These are phyloP conservation scores for Lasioglossum calceatum DNA, from an alignment of 2,888 invertebrate genomes.

Conservation along the genomic window DNA sequence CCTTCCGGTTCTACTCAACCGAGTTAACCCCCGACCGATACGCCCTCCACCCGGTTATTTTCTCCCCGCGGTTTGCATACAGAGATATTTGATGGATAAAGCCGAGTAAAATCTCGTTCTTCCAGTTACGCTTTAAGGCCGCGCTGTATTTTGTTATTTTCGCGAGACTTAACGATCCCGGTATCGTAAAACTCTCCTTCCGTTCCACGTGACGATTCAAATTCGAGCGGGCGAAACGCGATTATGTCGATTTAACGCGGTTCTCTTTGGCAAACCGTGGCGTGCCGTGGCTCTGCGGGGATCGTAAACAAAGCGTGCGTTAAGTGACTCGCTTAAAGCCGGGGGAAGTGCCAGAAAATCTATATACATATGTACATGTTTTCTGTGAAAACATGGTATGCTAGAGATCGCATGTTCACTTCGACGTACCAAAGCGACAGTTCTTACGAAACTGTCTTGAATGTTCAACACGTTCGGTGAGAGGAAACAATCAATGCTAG, in stretches of 20 bases:
- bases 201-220: constrained; percentile 17
- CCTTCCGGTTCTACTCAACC: constrained; percentile 31
- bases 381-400: neutral
- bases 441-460: neutral
- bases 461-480: too few species aligned
- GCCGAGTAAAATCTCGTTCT: constrained; percentile 13
- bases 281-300: neutral
- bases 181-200: constrained; percentile 41
- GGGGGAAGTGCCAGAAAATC: neutral
- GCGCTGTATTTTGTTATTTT: constrained; percentile 43
- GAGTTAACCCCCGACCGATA: constrained; percentile 48
- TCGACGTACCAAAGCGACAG: neutral
- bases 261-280: neutral
- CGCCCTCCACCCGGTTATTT: constrained; percentile 30
- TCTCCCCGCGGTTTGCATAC: constrained; percentile 54
- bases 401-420: neutral
- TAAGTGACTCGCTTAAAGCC: neutral
- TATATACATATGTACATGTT: neutral
- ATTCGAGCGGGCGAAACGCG: constrained; percentile 27
- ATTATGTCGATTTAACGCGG: constrained; percentile 41
- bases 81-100: constrained; percentile 46
- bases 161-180: constrained; percentile 26
- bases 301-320: constrained; percentile 4
- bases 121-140: constrained; percentile 29
- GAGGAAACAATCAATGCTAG: neutral